Evolutionary conservation across 2,113 vertebrate genomes (phyloP), one percentile per base, ranked within the genome.

Genomic region (Oryzias melastigma): DNA sequence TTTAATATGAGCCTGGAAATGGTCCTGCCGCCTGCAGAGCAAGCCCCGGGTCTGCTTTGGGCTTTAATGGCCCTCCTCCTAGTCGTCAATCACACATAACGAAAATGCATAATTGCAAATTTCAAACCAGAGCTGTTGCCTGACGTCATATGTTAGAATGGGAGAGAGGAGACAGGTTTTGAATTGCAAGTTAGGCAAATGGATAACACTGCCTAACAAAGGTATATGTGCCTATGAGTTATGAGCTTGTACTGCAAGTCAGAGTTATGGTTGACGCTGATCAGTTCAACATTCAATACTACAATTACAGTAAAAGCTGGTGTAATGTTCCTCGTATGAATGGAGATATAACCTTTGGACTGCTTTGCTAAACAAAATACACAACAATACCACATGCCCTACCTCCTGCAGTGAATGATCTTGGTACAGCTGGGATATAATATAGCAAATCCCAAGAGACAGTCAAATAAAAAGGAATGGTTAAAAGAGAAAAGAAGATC

Each of bases 221-320:
- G 78, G 81, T 70, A 76, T 73, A 81, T 68, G 84, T 72, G 59
- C 58, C 57, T 19, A 65, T 87, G 88, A 90, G 74, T 89, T 90
- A 90, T 74, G 84, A 83, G 76, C 68, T 55, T 58, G 71, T 71
- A 81, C 85, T 50, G 0, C 78, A 68, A 64, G 78, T 84, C 47
- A 87, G 89, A 89, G 85, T 91, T 89, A 89, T 80, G 84, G 84
- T 72, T 78, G 84, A 89, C 83, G 84, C 82, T 81, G 85, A 88
- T 89, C 81, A 83, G 78, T 82, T 80, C 73, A 83, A 85, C 82
- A 78, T 85, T 89, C 86, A 80, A 82, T 87, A 89, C 86, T 72
- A 85, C 88, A 89, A 91, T 91, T 89, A 87, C 82, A 90, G 84
- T 88, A 90, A 88, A 85, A 89, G 87, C 88, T 71, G 80, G 76